Evolutionary conservation across 2,888 invertebrate species (phyloP).

Genomic region (Leptura quadrifasciata): DNA sequence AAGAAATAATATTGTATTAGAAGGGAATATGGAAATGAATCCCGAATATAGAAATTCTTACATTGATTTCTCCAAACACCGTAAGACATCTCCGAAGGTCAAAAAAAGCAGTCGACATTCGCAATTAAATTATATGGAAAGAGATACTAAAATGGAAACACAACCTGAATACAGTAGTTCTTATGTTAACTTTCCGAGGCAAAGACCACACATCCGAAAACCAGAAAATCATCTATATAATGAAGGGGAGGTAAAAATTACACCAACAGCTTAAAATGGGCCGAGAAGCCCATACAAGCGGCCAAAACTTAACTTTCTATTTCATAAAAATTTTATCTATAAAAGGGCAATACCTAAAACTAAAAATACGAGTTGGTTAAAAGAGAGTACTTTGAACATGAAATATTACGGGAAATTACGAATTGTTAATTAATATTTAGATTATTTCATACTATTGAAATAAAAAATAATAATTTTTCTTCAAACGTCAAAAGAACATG

Average conservation of each 20-base stretch:
- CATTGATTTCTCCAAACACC: slow-evolving; percentile 61
- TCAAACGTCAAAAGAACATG: too few species aligned
- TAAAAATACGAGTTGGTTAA: too few species aligned
- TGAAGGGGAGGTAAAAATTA: slow-evolving; percentile 66
- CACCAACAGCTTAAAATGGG: too few species aligned
- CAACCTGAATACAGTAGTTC: slow-evolving; percentile 65
- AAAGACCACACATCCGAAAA: slow-evolving; percentile 71
- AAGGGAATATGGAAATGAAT: slow-evolving; percentile 62
- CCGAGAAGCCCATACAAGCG: too few species aligned
- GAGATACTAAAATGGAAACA: slow-evolving; percentile 62
- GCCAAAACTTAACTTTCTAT: neutral
- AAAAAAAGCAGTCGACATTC: slow-evolving; percentile 53
- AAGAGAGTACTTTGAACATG: too few species aligned
- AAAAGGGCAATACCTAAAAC: neutral
- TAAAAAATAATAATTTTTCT: too few species aligned
- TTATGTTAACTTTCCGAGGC: slow-evolving; percentile 72
- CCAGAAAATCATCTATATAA: slow-evolving; percentile 66
- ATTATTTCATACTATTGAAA: too few species aligned
- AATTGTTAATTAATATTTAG: too few species aligned
- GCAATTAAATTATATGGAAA: slow-evolving; percentile 58
- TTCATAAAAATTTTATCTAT: neutral
- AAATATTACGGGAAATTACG: too few species aligned
- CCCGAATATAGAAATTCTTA: slow-evolving; percentile 73
- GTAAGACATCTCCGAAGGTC: slow-evolving; percentile 49
- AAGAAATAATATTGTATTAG: neutral